A percentile compares a stretch with the other conserved stretches of the same genome.
phyloP scores from a whole-genome alignment of 2,113 vertebrate species.

The Pogonocichla stellata region DNA sequence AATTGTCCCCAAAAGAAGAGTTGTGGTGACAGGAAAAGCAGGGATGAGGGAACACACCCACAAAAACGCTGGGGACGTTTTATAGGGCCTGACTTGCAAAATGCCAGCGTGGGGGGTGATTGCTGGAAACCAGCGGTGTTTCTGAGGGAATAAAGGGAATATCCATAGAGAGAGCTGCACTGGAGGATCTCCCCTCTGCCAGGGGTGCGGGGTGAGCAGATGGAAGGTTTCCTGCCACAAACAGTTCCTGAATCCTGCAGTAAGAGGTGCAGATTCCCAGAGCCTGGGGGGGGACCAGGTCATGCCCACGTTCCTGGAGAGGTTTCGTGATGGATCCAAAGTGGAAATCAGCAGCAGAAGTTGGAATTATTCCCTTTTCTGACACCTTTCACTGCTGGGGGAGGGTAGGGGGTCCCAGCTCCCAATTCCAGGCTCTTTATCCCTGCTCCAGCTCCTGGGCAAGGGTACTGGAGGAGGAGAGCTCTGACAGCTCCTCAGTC shows the following conservation, averaged over 20 bases:
- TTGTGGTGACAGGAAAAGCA: neutral
- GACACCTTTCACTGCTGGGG: neutral
- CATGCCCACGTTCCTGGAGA: accelerated
- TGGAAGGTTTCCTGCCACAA: neutral
- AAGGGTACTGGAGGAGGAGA: neutral
- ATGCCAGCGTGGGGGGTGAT: neutral
- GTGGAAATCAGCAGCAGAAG: neutral
- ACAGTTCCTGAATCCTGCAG: neutral
- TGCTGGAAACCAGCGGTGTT: accelerated
- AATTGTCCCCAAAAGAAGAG: neutral
- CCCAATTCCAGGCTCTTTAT: neutral
- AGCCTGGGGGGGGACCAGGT: neutral
- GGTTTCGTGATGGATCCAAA: neutral
- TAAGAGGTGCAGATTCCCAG: neutral
- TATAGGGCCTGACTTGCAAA: neutral
- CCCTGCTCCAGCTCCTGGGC: neutral
- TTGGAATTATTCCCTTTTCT: neutral
- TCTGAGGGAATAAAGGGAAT: neutral
- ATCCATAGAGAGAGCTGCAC: neutral
- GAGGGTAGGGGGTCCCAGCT: neutral
- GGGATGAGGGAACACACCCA: neutral
- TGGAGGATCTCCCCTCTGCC: neutral
- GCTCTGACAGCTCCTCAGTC: neutral
- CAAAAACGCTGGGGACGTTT: neutral
- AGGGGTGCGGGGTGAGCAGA: neutral